phyloP scores from a whole-genome alignment of 1,140 invertebrate genomes.

The Papilio glaucus region DNA sequence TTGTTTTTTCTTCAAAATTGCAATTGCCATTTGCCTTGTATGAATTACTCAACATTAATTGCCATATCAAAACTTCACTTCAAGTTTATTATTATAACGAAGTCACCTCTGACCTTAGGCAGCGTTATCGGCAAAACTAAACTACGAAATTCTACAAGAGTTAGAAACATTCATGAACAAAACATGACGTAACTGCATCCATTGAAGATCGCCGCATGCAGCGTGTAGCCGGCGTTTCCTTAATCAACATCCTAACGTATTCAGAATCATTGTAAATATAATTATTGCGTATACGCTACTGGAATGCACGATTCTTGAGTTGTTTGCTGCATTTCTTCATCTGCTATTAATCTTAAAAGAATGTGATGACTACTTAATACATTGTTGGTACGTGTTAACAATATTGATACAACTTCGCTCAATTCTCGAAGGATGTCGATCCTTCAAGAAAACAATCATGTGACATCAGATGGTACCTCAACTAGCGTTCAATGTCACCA shows the following conservation, averaged over 20 bases:
- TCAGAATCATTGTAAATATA: constrained; percentile 29
- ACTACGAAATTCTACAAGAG: constrained; percentile 43
- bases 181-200: constrained; percentile 43
- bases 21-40: not conserved
- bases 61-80: constrained; percentile 37
- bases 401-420: not conserved
- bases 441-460: not conserved
- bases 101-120: constrained; percentile 43
- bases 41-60: constrained; percentile 33
- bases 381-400: not conserved
- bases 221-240: constrained; percentile 22
- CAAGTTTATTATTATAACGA: constrained; percentile 49
- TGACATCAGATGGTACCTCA: too few species aligned
- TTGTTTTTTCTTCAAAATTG: too few species aligned
- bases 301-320: not conserved
- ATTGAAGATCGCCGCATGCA: constrained; percentile 33
- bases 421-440: too few species aligned
- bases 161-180: constrained; percentile 42
- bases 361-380: not conserved
- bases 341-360: constrained; percentile 16
- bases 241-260: constrained; percentile 31
- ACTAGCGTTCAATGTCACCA: too few species aligned
- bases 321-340: constrained; percentile 21
- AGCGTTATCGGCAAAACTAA: constrained; percentile 46
- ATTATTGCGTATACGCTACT: constrained; percentile 18